Percentiles rank a stretch among this genome's conserved stretches.
Evolutionary conservation across 1,140 invertebrate genomes (phyloP).

Genomic region (Drosophila busckii): DNA sequence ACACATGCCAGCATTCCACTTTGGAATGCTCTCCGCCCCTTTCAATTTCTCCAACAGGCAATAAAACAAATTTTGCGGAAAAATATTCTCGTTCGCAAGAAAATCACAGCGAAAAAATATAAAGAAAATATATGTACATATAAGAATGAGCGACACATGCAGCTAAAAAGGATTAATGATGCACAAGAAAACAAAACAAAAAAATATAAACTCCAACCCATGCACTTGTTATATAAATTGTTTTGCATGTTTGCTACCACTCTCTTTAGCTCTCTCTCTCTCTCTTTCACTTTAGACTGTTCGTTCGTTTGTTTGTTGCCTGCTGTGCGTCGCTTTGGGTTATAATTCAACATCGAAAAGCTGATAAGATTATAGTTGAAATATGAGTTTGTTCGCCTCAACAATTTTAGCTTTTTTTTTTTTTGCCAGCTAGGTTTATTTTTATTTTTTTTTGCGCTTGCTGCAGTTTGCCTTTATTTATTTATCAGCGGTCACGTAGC

Average conservation of each 20-base stretch:
- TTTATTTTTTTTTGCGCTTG: slow-evolving; percentile 8
- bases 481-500: slow-evolving; percentile 36
- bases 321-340: slow-evolving; percentile 15
- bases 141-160: slow-evolving; percentile 12
- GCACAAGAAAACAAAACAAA: too few species aligned
- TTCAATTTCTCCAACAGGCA: slow-evolving; percentile 9
- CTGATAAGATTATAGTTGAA: slow-evolving; percentile 68
- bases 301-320: slow-evolving; percentile 5
- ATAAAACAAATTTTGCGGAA: slow-evolving; percentile 67
- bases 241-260: slow-evolving; percentile 22
- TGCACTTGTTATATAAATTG: slow-evolving; percentile 40
- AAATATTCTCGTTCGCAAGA: slow-evolving; percentile 40
- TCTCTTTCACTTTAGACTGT: not conserved
- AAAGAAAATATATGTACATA: not conserved
- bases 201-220: not conserved
- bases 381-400: slow-evolving; percentile 45
- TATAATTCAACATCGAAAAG: slow-evolving; percentile 63
- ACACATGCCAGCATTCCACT: slow-evolving; percentile 34
- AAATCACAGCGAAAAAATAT: not conserved
- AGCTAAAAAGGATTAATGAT: slow-evolving; percentile 47
- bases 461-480: slow-evolving; percentile 9
- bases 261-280: not conserved
- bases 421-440: slow-evolving; percentile 6
- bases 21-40: not conserved
- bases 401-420: slow-evolving; percentile 3